Conservation (phyloP, 2,888 invertebrate species). For the Amphipoea oculea region DNA sequence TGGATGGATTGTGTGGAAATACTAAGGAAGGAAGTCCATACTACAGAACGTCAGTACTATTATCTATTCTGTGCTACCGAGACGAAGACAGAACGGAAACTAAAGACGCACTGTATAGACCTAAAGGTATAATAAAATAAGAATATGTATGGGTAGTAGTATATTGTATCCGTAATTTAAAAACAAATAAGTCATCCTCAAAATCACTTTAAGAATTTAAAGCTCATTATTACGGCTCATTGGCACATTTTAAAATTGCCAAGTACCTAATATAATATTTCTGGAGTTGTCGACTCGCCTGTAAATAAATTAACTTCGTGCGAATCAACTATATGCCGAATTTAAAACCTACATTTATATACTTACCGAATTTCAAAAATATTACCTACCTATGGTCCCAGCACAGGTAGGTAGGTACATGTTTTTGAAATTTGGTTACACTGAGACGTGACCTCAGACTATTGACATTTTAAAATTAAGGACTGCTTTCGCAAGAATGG, state of each 20-base stretch:
- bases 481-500: slow-evolving; percentile 37
- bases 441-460: not conserved
- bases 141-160: too few relatives aligned
- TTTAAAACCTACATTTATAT: not conserved
- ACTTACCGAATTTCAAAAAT: not conserved
- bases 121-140: not conserved
- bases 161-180: not conserved
- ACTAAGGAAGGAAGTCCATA: not conserved
- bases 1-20: slow-evolving; percentile 23
- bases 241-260: too few relatives aligned
- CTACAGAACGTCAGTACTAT: not conserved
- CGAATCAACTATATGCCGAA: too few relatives aligned
- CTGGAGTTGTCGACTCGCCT: too few relatives aligned
- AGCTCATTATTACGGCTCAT: too few relatives aligned
- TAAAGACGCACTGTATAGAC: not conserved
- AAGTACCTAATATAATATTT: too few relatives aligned
- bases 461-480: slow-evolving; percentile 23
- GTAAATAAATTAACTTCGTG: too few relatives aligned
- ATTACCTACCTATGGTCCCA: not conserved
- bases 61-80: not conserved
- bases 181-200: not conserved
- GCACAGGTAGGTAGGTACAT: not conserved
- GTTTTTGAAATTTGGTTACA: not conserved
- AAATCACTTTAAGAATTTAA: not conserved
- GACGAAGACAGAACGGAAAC: not conserved